phyloP scores from a whole-genome alignment of 2,888 invertebrate species.

The Cryptus viduatorius region DNA sequence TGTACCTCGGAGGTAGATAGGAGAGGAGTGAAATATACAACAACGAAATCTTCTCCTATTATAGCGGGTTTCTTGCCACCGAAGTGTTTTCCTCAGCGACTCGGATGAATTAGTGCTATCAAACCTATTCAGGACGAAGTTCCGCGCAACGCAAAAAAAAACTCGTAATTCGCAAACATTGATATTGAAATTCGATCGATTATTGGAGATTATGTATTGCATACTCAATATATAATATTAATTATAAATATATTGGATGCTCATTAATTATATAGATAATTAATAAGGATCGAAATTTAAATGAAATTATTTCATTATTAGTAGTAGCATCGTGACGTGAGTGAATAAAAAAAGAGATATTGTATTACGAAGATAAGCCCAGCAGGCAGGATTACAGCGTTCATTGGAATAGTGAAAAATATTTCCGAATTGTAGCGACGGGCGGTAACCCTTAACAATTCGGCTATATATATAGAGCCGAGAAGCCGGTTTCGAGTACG shows the following conservation, averaged over 20 bases:
- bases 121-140: neutral
- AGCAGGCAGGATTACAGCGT: neutral
- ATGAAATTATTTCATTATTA: neutral
- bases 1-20: neutral
- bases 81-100: constrained; percentile 49
- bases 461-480: neutral
- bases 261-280: too few species aligned
- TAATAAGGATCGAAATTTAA: too few species aligned
- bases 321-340: neutral
- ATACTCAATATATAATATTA: too few species aligned
- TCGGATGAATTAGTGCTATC: constrained; percentile 38
- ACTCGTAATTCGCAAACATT: neutral
- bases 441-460: neutral
- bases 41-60: constrained; percentile 50
- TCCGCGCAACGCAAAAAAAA: neutral
- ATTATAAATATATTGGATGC: too few species aligned
- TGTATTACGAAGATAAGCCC: neutral
- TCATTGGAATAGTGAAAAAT: constrained; percentile 17
- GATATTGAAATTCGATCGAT: too few species aligned
- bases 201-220: too few species aligned
- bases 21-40: constrained; percentile 36
- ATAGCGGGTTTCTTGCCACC: constrained; percentile 47
- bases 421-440: neutral
- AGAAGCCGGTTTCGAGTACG: constrained; percentile 10
- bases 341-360: too few species aligned